These are phyloP conservation scores for Sternotherus odoratus DNA, from an alignment of 2,797 vertebrate genomes.

Conservation along the genomic window DNA sequence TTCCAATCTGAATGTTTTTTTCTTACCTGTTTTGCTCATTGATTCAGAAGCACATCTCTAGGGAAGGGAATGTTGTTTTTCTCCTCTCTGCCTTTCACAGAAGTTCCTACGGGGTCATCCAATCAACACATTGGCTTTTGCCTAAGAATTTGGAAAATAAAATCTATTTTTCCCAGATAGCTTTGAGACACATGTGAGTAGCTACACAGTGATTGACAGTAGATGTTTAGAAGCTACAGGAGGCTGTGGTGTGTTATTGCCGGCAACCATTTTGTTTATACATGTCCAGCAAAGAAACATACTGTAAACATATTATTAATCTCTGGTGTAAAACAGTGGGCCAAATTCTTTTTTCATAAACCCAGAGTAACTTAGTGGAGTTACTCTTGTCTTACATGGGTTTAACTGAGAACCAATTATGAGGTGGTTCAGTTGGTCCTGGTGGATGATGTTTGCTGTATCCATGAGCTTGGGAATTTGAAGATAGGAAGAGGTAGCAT, in stretches of 20 bases:
- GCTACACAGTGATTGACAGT: neutral
- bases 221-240: rapidly evolving
- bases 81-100: neutral
- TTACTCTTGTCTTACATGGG: neutral
- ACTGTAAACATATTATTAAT: neutral
- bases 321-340: neutral
- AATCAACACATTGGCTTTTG: neutral
- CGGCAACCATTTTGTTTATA: neutral
- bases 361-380: neutral
- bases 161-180: rapidly evolving
- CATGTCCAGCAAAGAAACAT: neutral
- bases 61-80: neutral
- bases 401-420: neutral
- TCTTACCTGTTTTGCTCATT: neutral
- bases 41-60: neutral
- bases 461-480: neutral
- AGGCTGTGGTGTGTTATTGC: neutral
- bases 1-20: neutral
- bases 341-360: neutral
- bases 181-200: neutral
- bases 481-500: neutral
- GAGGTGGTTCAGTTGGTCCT: neutral
- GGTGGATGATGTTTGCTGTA: neutral
- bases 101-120: rapidly evolving
- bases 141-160: neutral